Evolutionary conservation across 2,113 vertebrate genomes (phyloP).

Genomic region (Steatornis caripensis): DNA sequence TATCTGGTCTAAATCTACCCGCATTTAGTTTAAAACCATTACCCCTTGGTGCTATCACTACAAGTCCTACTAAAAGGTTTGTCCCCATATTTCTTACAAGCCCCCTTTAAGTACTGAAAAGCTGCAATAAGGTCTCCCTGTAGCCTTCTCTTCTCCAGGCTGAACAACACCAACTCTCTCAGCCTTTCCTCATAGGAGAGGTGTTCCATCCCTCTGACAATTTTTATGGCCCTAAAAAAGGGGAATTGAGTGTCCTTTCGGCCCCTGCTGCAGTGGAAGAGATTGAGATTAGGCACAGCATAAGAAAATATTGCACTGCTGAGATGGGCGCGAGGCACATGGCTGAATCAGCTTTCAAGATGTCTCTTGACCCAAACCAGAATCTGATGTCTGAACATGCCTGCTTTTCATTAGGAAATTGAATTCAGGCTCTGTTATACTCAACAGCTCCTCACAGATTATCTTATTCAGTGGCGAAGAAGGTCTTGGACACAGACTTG

Average conservation of each 20-base stretch:
- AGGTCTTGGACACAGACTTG: not conserved
- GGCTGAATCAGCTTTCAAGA: not conserved
- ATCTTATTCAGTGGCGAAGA: not conserved
- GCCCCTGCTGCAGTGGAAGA: not conserved
- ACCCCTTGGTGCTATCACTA: rapidly evolving
- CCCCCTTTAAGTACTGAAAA: not conserved
- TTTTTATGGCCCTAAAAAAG: not conserved
- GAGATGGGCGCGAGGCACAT: not conserved
- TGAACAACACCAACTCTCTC: not conserved
- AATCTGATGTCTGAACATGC: not conserved
- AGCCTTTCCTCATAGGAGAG: not conserved
- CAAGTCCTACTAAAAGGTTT: not conserved
- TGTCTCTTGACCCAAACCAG: not conserved
- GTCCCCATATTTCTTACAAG: not conserved
- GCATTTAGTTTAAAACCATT: not conserved
- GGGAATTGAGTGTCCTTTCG: not conserved
- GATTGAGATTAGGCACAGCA: not conserved
- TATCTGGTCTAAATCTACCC: not conserved
- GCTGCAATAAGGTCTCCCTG: rapidly evolving
- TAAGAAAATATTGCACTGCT: not conserved
- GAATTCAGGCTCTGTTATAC: not conserved
- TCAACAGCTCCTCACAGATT: not conserved
- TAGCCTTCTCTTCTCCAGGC: not conserved
- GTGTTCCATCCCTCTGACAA: not conserved
- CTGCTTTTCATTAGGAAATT: not conserved